A percentile compares a stretch with the other conserved stretches of the same genome.
These are phyloP conservation scores for Ptychoptera contaminata DNA, from an alignment of 2,888 invertebrate genomes.

Conservation along the genomic window DNA sequence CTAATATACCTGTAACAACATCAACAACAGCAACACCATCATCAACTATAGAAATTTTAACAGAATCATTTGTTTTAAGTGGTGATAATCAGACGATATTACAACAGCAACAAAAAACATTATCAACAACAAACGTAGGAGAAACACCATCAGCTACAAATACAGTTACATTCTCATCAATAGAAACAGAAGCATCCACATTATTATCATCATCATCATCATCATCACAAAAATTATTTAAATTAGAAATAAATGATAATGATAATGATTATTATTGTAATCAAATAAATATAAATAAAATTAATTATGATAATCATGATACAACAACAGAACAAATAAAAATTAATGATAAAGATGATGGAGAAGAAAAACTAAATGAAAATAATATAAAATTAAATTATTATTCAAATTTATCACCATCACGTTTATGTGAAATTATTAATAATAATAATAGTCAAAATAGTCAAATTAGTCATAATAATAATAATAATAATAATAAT, in stretches of 20 bases:
- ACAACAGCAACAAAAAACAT: slow-evolving; percentile 1
- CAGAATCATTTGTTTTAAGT: background rate
- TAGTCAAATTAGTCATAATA: background rate
- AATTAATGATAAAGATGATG: too few species aligned
- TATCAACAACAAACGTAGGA: slow-evolving; percentile 4
- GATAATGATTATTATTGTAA: background rate
- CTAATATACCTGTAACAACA: slow-evolving; percentile 6
- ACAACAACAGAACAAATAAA: too few species aligned
- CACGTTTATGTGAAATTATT: too few species aligned
- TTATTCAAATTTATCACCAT: too few species aligned
- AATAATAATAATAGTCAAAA: background rate
- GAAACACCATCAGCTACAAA: slow-evolving; percentile 1
- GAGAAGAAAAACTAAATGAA: too few species aligned
- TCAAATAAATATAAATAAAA: background rate
- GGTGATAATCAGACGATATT: slow-evolving; percentile 2
- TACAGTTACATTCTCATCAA: background rate
- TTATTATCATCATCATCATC: background rate
- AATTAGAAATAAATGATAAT: background rate
- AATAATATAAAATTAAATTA: too few species aligned
- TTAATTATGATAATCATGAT: too few species aligned
- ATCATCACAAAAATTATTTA: background rate
- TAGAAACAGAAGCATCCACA: background rate
- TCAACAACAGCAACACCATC: slow-evolving; percentile 9
- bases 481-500: background rate
- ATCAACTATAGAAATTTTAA: too few species aligned